Conservation (phyloP, 2,797 vertebrate genomes). For the Thalassophryne amazonica region DNA sequence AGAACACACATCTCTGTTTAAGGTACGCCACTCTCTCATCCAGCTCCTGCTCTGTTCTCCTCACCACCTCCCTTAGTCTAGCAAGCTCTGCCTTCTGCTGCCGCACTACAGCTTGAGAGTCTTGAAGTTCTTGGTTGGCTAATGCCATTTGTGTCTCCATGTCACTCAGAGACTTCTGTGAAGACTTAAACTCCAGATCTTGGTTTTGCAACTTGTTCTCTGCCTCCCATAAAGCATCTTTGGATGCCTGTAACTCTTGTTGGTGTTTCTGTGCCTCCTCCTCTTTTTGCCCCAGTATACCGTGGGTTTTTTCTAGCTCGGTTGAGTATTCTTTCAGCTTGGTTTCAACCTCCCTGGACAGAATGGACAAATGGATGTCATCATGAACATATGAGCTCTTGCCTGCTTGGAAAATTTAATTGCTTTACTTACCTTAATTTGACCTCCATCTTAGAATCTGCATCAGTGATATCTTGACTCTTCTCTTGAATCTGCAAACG, state of each 20-base stretch:
- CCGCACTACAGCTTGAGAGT: conserved; percentile 68
- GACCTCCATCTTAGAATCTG: conserved; percentile 49
- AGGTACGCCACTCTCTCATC: conserved; percentile 80
- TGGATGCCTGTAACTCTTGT: conserved; percentile 68
- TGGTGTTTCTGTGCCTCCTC: conserved; percentile 54
- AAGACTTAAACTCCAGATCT: conserved; percentile 66
- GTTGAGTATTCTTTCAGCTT: conserved; percentile 60
- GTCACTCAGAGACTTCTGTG: conserved; percentile 61
- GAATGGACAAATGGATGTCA: conserved; percentile 8
- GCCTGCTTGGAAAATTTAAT: neutral
- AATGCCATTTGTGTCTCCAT: conserved; percentile 73
- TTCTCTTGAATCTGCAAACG: conserved; percentile 61
- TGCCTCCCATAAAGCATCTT: conserved; percentile 62
- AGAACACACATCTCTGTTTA: conserved; percentile 76
- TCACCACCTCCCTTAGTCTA: conserved; percentile 77
- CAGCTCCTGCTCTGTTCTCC: conserved; percentile 77
- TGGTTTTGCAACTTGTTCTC: conserved; percentile 75
- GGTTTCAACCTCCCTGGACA: conserved; percentile 72
- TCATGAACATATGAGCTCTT: neutral
- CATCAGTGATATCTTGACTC: conserved; percentile 21
- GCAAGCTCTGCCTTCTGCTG: conserved; percentile 83
- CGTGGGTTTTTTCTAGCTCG: conserved; percentile 48
- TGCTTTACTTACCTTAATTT: conserved; percentile 57
- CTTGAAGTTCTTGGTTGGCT: conserved; percentile 68
- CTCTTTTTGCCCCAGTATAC: conserved; percentile 61